Evolutionary conservation across 1,140 invertebrate species (phyloP), one percentile per base, ranked within the genome.

Genomic region (Heliconius melpomene): DNA sequence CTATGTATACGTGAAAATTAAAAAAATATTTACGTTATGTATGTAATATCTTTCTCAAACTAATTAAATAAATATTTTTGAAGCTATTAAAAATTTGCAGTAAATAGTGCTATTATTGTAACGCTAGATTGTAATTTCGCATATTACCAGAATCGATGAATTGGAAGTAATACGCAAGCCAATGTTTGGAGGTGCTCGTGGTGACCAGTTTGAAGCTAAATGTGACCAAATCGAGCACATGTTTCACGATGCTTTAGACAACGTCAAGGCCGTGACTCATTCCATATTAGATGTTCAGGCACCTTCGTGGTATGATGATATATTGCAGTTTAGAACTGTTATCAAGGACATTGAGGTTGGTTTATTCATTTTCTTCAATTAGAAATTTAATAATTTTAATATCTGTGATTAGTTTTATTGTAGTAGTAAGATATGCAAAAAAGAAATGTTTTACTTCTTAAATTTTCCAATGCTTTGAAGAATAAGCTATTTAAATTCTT

Each of bases 241-340:
- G 86, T 98, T 98, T 92, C 92, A 95, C 38, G 92, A 96, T n/a
- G 95, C 96, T 46, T 89, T 98, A 16, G 86, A 91, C 57, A 93
- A 95, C 36, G 94, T 98, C 8, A 92, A 96, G 86, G 90, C 92
- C 9, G 95, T 96, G 20, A 95, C 96, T 66, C 86, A 95, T 38
- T 95, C 95, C 8, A 97, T 98, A 74, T 93, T 98, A 32, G 96
- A 98, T 87, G 97, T 98, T 1, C 95, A 96, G 75, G 94, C 95
- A 11, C 93, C 95, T 5, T 91, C 89, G 1, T 97, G 97, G 97
- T 97, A 97, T 87, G 96, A 98, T 84, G 96, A 97, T 86, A 97
- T 98, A 85, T 95, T 96, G 72, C 95, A 95, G 87, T 97, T 97
- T 86, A 95, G 96, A 18, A 90, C 92, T 2, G 94, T 95, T 72